phyloP scores from a whole-genome alignment of 2,797 vertebrate species.

The Pseudochaenichthys georgianus region DNA sequence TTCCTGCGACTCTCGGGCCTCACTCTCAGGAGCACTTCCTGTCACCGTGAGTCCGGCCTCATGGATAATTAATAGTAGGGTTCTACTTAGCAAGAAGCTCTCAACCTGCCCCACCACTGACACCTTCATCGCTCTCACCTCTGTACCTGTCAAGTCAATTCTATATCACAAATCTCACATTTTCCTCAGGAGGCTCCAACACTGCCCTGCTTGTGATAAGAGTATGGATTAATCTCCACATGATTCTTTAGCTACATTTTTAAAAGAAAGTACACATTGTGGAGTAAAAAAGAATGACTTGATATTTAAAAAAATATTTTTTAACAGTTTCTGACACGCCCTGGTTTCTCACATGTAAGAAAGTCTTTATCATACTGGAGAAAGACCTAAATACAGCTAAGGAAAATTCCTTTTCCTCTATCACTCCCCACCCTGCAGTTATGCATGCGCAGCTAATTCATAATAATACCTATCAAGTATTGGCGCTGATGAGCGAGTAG shows the following conservation, averaged over 20 bases:
- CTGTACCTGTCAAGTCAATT: constrained; percentile 3
- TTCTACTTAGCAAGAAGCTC: constrained; percentile 67
- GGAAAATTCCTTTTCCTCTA: constrained; percentile 43
- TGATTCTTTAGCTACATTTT: constrained; percentile 41
- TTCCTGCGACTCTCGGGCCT: constrained; percentile 63
- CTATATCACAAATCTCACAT: background rate
- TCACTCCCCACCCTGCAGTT: constrained; percentile 51
- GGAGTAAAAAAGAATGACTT: constrained; percentile 49
- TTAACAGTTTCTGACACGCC: constrained; percentile 37
- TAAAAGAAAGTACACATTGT: constrained; percentile 63
- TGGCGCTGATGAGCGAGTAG: constrained; percentile 64
- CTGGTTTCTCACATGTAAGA: constrained; percentile 36
- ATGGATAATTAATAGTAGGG: constrained; percentile 78
- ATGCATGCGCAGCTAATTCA: constrained; percentile 68
- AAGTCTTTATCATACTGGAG: background rate
- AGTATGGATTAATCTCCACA: constrained; percentile 54
- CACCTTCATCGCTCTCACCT: constrained; percentile 34
- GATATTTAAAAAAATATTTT: constrained; percentile 48
- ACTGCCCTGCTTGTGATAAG: constrained; percentile 52
- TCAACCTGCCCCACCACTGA: constrained; percentile 51
- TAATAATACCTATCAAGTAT: constrained; percentile 75
- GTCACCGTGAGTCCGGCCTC: constrained; percentile 70
- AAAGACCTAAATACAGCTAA: constrained; percentile 32
- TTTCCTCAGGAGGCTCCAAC: background rate
- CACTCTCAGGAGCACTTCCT: constrained; percentile 56